Base-by-base conservation (phyloP, 35 echinoderm and acorn worm species). In the Chiridota heheva region DNA sequence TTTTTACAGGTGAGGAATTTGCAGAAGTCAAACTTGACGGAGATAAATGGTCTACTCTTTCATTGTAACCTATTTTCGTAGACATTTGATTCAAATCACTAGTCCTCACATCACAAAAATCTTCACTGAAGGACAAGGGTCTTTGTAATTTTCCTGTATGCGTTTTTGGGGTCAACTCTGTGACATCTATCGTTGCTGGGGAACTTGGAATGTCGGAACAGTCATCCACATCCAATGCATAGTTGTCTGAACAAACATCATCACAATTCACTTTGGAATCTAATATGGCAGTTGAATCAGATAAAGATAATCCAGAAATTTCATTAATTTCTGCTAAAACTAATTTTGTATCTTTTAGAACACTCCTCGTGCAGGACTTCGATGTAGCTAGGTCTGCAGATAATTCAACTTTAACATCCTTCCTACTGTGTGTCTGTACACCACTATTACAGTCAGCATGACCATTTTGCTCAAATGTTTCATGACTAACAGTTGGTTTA, bases 101-200 rank as follows among this genome's bases (percentile, higher is more conserved):
- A 36, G 75, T 12, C 36, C 28, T 40, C 6, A 3, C 58, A 42
- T 78, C 55, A 13, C 48, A 33, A 25, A 87, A 55, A 78, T 42
- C 66, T 31, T 43, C 72, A 5, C 34, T 42, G 63, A 87, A 87
- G 26, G 39, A 28, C 20, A 53, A 33, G 25, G 85, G 85, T 46
- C 85, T 87, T 43, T 53, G 17, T 16, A 63, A 38, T 28, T 25
- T 43, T 2, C 12, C 70, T 75, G 36, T 17, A 29, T 34, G 22
- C 10, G 32, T 46, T 62, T 40, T 34, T 25, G 78, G 73, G 33
- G 73, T 28, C 17, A 78, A 60, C 43, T 87, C 85, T 57, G 85
- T 87, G 43, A 87, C 74, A 69, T 87, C 85, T 33, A 87, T 80
- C 15, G 85, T 87, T 36, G 85, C 85, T 29, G 85, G 85, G 40